These are phyloP conservation scores for Phyllostomus hastatus DNA, from an alignment of 2,113 vertebrate species.

Conservation along the genomic window DNA sequence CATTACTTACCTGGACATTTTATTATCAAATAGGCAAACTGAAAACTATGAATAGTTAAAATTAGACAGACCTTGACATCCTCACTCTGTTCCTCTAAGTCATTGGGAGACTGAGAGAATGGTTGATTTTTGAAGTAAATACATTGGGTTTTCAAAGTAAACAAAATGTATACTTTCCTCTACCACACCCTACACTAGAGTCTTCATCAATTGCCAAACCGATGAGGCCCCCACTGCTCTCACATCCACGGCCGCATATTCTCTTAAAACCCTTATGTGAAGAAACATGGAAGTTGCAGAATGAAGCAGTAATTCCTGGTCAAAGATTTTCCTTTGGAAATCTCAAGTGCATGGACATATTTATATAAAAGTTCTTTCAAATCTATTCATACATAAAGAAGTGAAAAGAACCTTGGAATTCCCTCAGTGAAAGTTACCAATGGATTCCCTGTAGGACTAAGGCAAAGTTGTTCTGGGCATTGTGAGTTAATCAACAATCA, in stretches of 20 bases:
- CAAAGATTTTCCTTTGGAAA: background rate
- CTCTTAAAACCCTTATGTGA: background rate
- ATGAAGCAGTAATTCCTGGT: background rate
- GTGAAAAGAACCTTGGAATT: background rate
- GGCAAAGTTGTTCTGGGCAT: conserved; percentile 3
- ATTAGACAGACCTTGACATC: background rate
- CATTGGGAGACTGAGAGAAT: background rate
- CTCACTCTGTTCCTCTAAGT: background rate
- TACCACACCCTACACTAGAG: background rate
- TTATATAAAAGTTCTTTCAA: background rate
- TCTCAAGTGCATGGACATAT: background rate
- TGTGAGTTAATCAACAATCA: background rate
- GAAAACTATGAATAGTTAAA: background rate
- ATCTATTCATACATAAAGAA: background rate
- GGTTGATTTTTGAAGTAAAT: background rate
- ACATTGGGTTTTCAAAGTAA: background rate
- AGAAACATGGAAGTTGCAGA: background rate
- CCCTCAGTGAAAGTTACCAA: background rate
- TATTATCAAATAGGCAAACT: background rate
- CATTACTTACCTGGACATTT: background rate
- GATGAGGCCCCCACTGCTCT: background rate
- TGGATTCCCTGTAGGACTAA: background rate
- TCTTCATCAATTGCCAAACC: background rate
- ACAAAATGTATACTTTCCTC: background rate
- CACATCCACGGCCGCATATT: background rate